Conservation (phyloP, 2,113 vertebrate species). For the Anser brachyrhynchus region DNA sequence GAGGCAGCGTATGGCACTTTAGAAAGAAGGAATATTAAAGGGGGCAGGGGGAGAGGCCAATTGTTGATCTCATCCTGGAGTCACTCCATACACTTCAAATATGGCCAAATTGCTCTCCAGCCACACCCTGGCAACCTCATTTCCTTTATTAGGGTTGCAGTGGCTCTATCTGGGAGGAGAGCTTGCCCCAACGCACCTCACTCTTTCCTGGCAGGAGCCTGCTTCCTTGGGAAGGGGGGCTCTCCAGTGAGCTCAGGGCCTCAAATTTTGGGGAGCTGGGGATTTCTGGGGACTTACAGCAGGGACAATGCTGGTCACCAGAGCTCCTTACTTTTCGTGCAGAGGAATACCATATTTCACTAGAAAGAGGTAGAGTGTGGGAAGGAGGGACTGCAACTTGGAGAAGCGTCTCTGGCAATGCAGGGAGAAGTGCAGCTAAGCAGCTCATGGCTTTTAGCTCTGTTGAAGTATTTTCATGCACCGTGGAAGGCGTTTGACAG, state of each 20-base stretch:
- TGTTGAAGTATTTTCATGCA: conserved; percentile 28
- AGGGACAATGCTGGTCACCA: background rate
- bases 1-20: background rate
- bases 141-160: conserved; percentile 14
- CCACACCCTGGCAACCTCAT: conserved; percentile 52
- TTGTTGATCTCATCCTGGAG: conserved; percentile 64
- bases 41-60: conserved; percentile 9
- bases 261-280: background rate
- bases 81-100: conserved; percentile 24
- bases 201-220: conserved; percentile 12
- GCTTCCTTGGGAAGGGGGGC: background rate
- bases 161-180: background rate
- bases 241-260: background rate
- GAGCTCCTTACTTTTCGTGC: background rate
- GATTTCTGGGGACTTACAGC: background rate
- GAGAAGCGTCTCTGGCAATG: conserved; percentile 10
- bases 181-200: background rate
- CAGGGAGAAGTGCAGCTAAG: background rate
- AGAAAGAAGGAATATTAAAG: background rate
- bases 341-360: background rate
- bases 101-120: conserved; percentile 28
- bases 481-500: conserved; percentile 67
- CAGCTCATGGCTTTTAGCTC: conserved; percentile 5
- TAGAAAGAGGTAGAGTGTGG: conserved; percentile 22
- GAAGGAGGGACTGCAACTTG: background rate